Evolutionary conservation across 2,797 vertebrate genomes (phyloP), one percentile per base, ranked within the genome.

Genomic region (Sparidentex hasta): DNA sequence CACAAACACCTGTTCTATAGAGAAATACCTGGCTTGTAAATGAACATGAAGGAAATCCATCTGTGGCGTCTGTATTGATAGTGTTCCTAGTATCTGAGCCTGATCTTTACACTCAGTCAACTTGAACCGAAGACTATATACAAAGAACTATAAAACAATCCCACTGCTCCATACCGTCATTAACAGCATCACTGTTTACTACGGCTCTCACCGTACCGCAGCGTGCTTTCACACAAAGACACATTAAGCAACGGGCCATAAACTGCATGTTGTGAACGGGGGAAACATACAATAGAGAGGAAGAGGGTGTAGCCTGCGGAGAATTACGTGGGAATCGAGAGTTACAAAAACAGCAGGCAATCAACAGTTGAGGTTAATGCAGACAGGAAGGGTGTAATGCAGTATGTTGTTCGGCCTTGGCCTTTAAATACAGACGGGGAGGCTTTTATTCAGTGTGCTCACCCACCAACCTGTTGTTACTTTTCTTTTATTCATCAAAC

Each of bases 351-450:
- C 87, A 87, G 74, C 29, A 52, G 81, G 86, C 77, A 72, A 81
- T 85, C 76, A 80, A 77, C 59, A 61, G 81, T 11, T 8, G 76
- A 84, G 72, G 82, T 83, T 52, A 73, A 84, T 72, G 83, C 76
- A 70, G 81, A 81, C 88, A 88, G 91, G 91, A 93, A 93, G 89
- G 91, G 90, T 74, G 91, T 86, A 59, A 82, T 68, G 64, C 50
- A 21, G 0, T 83, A 51, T 67, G 74, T 13, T 82, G 63, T 56
- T 27, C 21, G 33, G 74, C 59, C 65, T 77, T 5, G 52, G 57
- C 27, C 46, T 71, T 80, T 58, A 12, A 76, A 70, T 21, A 76
- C 20, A 79, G 65, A 65, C 59, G 14, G 65, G 67, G 23, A 74
- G 77, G 74, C 64, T 70, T 73, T 73, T 71, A 77, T 54, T 57